These are phyloP conservation scores for Heliothis subflexa DNA, from an alignment of 1,140 invertebrate species.

Conservation along the genomic window DNA sequence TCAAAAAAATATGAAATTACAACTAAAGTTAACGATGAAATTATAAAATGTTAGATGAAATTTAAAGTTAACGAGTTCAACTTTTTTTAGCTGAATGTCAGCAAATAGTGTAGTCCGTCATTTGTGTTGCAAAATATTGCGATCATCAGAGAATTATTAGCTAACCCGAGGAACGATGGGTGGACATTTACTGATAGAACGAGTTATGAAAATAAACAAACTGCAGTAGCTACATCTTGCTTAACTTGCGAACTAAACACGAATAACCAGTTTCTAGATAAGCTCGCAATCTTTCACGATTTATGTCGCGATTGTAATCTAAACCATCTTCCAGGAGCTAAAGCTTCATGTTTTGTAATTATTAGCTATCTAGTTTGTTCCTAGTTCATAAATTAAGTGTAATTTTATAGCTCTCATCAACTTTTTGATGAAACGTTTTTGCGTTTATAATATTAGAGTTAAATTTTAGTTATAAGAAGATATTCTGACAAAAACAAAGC, in stretches of 20 bases:
- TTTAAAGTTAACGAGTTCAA: too few relatives aligned
- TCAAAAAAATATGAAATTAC: too few relatives aligned
- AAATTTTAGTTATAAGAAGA: too few relatives aligned
- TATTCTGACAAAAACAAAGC: not conserved
- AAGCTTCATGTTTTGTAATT: constrained; percentile 11
- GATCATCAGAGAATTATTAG: not conserved
- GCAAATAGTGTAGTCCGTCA: too few relatives aligned
- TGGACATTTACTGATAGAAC: not conserved
- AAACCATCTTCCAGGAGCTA: not conserved
- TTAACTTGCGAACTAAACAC: constrained; percentile 8
- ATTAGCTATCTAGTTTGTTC: not conserved
- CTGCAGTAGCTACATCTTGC: not conserved
- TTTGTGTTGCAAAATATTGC: not conserved
- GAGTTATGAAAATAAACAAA: constrained; percentile 4
- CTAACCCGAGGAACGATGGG: not conserved
- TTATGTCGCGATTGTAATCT: constrained; percentile 25
- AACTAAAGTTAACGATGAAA: too few relatives aligned
- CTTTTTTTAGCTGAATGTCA: too few relatives aligned
- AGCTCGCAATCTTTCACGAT: constrained; percentile 26
- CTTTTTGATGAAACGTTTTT: not conserved
- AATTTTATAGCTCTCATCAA: not conserved
- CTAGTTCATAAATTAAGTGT: not conserved
- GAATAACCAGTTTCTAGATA: constrained; percentile 15
- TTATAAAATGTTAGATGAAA: too few relatives aligned
- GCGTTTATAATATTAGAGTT: not conserved